These are phyloP conservation scores for Epirrhoe tristata DNA, from an alignment of 2,888 invertebrate species.

Conservation along the genomic window DNA sequence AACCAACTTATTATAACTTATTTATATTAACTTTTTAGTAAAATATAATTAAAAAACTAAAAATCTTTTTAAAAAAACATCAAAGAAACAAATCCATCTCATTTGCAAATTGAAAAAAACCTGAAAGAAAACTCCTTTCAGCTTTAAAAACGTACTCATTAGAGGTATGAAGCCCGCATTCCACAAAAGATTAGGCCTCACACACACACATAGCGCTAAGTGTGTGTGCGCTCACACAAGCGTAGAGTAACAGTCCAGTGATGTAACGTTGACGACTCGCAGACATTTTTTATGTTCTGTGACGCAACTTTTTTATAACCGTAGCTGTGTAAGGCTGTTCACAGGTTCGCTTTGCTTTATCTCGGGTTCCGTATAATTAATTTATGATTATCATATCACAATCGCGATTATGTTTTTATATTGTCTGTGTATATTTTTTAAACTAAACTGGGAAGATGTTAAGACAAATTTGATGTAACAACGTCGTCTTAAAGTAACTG, in stretches of 20 bases:
- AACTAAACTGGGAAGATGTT: too few relatives aligned
- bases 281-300: slow-evolving; percentile 84
- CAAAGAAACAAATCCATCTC: slow-evolving; percentile 45
- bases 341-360: slow-evolving; percentile 44
- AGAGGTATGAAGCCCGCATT: slow-evolving; percentile 80
- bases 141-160: slow-evolving; percentile 78
- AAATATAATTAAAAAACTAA: slow-evolving; percentile 1
- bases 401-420: too few relatives aligned
- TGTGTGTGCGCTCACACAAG: slow-evolving; percentile 56
- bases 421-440: too few relatives aligned
- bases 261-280: slow-evolving; percentile 83
- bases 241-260: slow-evolving; percentile 53
- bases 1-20: too few relatives aligned
- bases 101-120: slow-evolving; percentile 51
- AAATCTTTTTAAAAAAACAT: neutral
- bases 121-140: slow-evolving; percentile 77
- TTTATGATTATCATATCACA: too few relatives aligned
- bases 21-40: too few relatives aligned
- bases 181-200: slow-evolving; percentile 81
- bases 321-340: slow-evolving; percentile 65
- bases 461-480: too few relatives aligned
- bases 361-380: slow-evolving; percentile 36
- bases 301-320: slow-evolving; percentile 82
- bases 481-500: too few relatives aligned
- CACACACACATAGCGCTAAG: slow-evolving; percentile 47